Percentiles rank a stretch among this genome's conserved stretches.
These are phyloP conservation scores for Anser brachyrhynchus DNA, from an alignment of 2,113 vertebrate species.

Conservation along the genomic window DNA sequence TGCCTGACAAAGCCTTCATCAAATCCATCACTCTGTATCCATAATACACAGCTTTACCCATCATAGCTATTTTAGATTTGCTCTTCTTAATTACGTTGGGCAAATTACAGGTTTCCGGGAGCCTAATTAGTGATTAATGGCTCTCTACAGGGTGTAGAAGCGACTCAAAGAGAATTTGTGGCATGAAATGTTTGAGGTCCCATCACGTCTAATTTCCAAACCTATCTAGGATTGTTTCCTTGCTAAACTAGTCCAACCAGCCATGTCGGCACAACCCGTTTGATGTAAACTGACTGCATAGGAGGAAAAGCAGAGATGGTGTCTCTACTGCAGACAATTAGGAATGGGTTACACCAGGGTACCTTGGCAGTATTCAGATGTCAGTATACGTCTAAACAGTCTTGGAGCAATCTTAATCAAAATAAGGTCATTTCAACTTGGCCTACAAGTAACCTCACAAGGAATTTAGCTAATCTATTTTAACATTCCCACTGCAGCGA, in stretches of 20 bases:
- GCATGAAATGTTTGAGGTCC: neutral
- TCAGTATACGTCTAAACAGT: neutral
- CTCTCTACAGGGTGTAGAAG: neutral
- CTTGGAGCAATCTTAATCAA: neutral
- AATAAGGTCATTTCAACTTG: neutral
- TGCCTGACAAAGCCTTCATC: neutral
- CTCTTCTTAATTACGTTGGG: neutral
- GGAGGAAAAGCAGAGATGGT: neutral
- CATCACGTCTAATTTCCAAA: neutral
- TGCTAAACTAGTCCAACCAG: neutral
- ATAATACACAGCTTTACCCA: neutral
- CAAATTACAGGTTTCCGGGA: neutral
- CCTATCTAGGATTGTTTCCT: neutral
- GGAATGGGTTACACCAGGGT: neutral
- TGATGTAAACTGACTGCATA: neutral
- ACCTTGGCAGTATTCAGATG: neutral
- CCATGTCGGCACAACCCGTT: neutral
- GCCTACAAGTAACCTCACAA: neutral
- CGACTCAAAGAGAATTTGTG: neutral
- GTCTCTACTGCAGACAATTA: neutral
- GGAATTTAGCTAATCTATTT: neutral
- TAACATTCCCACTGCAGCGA: neutral
- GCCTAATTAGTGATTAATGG: rapidly evolving
- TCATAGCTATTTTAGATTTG: neutral
- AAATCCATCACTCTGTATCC: neutral